phyloP scores from a whole-genome alignment of 2,888 invertebrate genomes.

The Synanthedon vespiformis region DNA sequence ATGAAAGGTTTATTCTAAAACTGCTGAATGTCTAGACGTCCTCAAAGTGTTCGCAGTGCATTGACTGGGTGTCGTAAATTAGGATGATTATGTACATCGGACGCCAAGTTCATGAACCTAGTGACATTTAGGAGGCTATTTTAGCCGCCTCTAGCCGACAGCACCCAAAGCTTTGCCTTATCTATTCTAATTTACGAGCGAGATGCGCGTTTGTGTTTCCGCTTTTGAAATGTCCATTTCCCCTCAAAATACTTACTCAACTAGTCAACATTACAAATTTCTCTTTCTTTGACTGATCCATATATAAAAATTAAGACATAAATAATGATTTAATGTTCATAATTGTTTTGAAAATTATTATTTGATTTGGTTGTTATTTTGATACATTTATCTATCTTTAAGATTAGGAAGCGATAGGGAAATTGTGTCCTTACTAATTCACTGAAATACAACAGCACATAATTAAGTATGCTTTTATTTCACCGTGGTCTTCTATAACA shows the following conservation, averaged over 20 bases:
- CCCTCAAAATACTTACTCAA: constrained; percentile 2
- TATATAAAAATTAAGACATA: too few species aligned
- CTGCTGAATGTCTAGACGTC: constrained; percentile 18
- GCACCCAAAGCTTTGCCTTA: constrained; percentile 19
- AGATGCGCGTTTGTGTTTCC: constrained; percentile 4
- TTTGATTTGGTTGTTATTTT: too few species aligned
- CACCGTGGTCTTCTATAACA: too few species aligned
- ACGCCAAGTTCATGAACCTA: constrained; percentile 53
- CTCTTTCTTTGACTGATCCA: too few species aligned
- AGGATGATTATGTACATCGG: constrained; percentile 24
- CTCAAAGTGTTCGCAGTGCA: constrained; percentile 19
- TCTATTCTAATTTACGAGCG: constrained; percentile 24
- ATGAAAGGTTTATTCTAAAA: too few species aligned
- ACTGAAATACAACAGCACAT: too few species aligned
- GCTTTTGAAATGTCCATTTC: neutral
- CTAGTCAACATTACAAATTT: neutral
- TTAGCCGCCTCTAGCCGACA: constrained; percentile 10
- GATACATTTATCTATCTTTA: too few species aligned
- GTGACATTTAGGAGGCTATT: constrained; percentile 53
- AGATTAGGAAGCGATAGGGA: too few species aligned
- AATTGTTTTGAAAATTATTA: too few species aligned
- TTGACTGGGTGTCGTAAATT: constrained; percentile 36
- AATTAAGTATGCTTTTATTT: too few species aligned
- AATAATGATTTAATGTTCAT: too few species aligned
- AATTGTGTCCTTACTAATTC: too few species aligned